A percentile compares a stretch with the other conserved stretches of the same genome.
Conservation (phyloP, 2,888 invertebrate genomes). For the Polydrusus tereticollis region DNA sequence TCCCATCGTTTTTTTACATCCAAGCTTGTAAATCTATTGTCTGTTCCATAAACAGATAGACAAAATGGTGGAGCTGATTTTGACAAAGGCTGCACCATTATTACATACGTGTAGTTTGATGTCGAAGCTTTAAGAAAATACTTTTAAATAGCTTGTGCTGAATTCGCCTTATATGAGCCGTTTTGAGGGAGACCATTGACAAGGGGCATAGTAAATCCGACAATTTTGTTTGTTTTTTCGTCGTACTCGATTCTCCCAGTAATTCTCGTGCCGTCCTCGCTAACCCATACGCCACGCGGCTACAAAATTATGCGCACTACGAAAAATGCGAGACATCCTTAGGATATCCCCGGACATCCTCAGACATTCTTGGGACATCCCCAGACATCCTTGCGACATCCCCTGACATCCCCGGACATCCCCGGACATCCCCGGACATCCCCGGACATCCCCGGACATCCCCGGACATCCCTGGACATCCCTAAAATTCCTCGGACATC, state of each 20-base stretch:
- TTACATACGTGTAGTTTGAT: constrained; percentile 20
- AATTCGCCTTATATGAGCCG: not conserved
- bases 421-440: too few relatives aligned
- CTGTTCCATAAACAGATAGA: constrained; percentile 22
- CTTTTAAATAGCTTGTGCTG: not conserved
- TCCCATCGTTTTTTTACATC: constrained; percentile 13
- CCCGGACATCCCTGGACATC: too few relatives aligned
- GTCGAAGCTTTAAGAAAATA: not conserved
- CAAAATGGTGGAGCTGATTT: constrained; percentile 21
- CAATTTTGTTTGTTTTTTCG: not conserved
- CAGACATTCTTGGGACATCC: too few relatives aligned
- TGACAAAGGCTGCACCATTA: constrained; percentile 24
- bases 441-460: too few relatives aligned
- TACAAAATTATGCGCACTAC: too few relatives aligned
- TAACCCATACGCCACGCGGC: too few relatives aligned
- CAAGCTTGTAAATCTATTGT: constrained; percentile 18
- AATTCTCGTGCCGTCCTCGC: constrained; percentile 14
- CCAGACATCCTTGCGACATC: too few relatives aligned
- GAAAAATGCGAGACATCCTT: too few relatives aligned
- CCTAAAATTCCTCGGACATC: too few relatives aligned
- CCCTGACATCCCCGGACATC: too few relatives aligned
- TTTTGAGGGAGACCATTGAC: constrained; percentile 11
- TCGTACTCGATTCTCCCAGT: constrained; percentile 10
- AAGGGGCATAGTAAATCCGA: constrained; percentile 7
- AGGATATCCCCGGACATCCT: too few relatives aligned